Evolutionary conservation across 2,113 vertebrate species (phyloP).

Genomic region (Chunga burmeisteri): DNA sequence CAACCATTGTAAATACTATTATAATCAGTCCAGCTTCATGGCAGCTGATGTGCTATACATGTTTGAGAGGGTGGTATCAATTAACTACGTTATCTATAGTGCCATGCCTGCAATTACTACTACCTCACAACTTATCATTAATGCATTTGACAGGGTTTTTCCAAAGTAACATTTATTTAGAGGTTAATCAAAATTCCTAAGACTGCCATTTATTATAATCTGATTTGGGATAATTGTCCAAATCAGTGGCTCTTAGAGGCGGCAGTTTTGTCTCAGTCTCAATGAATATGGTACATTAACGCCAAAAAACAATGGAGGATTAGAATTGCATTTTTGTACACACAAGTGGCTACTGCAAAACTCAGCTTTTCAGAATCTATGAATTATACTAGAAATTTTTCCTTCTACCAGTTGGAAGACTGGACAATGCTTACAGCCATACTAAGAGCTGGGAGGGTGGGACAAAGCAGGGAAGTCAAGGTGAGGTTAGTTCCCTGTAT

Average conservation of each 20-base stretch:
- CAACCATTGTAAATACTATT: slow-evolving; percentile 15
- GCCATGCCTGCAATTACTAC: slow-evolving; percentile 67
- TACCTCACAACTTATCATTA: slow-evolving; percentile 71
- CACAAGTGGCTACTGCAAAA: slow-evolving; percentile 34
- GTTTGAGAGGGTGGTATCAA: slow-evolving; percentile 64
- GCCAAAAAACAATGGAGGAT: slow-evolving; percentile 44
- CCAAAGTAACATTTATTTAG: slow-evolving; percentile 72
- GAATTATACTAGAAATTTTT: neutral
- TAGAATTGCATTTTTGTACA: slow-evolving; percentile 46
- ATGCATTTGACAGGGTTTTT: slow-evolving; percentile 63
- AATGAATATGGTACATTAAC: slow-evolving; percentile 24
- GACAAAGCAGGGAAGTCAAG: neutral
- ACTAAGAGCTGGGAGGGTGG: neutral
- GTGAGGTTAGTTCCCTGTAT: neutral
- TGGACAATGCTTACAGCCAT: neutral
- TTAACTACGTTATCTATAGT: slow-evolving; percentile 64
- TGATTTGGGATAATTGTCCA: slow-evolving; percentile 74
- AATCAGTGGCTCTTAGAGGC: slow-evolving; percentile 63
- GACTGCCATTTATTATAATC: slow-evolving; percentile 70
- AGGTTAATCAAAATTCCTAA: slow-evolving; percentile 75
- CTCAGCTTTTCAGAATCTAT: neutral
- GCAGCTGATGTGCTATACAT: slow-evolving; percentile 58
- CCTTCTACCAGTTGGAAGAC: neutral
- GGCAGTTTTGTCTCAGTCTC: slow-evolving; percentile 61
- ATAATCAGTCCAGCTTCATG: slow-evolving; percentile 13